Percentiles rank a stretch among this genome's conserved stretches.
phyloP scores from a whole-genome alignment of 2,113 vertebrate genomes.

The Gymnorhina tibicen region DNA sequence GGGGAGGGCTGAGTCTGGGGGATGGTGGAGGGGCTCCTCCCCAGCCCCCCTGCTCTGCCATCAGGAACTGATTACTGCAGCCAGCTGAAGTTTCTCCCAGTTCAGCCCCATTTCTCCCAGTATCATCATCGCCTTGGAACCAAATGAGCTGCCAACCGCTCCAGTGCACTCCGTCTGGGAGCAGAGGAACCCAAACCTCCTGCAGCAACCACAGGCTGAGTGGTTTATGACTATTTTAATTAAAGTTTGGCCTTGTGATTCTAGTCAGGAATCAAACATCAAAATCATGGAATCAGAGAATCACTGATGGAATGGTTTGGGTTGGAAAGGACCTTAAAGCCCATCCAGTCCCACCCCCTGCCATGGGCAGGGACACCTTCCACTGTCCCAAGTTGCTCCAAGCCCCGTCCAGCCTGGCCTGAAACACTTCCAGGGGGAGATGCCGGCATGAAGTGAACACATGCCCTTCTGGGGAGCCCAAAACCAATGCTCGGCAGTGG shows the following conservation, averaged over 20 bases:
- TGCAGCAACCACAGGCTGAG: background rate
- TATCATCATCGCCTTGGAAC: background rate
- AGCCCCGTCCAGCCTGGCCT: accelerated
- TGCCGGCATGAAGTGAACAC: accelerated
- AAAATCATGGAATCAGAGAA: background rate
- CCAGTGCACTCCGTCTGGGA: background rate
- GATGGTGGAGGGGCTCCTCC: background rate
- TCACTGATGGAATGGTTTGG: background rate
- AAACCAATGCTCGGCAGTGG: accelerated
- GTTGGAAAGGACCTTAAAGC: background rate
- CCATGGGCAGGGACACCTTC: background rate
- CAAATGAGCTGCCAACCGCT: background rate
- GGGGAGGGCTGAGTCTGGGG: background rate
- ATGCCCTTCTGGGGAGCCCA: background rate
- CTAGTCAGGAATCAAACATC: background rate
- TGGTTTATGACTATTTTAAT: background rate
- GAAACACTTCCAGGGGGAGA: background rate
- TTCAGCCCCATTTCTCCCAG: background rate
- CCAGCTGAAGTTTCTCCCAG: background rate
- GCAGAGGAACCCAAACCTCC: background rate
- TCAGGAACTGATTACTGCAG: background rate
- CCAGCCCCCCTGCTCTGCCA: background rate
- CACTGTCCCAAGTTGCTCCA: background rate
- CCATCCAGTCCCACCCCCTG: background rate
- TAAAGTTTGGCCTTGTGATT: background rate